Percentiles rank a stretch among this genome's conserved stretches.
Evolutionary conservation across 2,797 vertebrate genomes (phyloP).

Genomic region (Columba guinea): DNA sequence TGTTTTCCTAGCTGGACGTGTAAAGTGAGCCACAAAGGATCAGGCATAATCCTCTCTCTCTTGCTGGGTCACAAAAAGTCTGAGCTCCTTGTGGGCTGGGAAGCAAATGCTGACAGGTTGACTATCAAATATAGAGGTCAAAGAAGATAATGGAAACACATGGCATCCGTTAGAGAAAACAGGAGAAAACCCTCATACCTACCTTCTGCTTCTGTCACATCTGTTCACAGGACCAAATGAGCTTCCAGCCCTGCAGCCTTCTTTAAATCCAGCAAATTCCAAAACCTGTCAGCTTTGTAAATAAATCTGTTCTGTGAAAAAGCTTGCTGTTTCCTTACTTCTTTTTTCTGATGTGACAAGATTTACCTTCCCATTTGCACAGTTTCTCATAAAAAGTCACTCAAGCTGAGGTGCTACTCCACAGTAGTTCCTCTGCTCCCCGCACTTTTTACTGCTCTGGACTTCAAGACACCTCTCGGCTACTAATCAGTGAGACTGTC

Average conservation of each 20-base stretch:
- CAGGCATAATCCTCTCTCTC: not conserved
- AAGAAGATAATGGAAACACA: not conserved
- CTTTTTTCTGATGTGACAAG: not conserved
- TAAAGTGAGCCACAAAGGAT: conserved; percentile 28
- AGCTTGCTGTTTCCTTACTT: not conserved
- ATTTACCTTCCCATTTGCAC: not conserved
- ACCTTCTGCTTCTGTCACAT: not conserved
- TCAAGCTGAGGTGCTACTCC: not conserved
- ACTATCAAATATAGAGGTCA: not conserved
- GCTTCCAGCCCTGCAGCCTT: not conserved
- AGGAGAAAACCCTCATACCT: not conserved
- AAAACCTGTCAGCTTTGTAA: not conserved
- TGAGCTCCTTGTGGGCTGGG: not conserved
- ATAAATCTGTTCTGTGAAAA: not conserved
- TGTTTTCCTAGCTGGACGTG: conserved; percentile 39
- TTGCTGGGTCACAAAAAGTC: not conserved
- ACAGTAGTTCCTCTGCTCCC: not conserved
- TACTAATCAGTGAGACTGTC: not conserved
- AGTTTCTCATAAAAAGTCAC: not conserved
- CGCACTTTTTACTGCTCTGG: not conserved
- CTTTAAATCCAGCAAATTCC: not conserved
- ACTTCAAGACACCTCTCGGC: not conserved
- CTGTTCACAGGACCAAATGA: not conserved
- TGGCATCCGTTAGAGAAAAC: accelerated
- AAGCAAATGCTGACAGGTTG: not conserved